Base-by-base conservation (phyloP, 2,797 vertebrate genomes). In the Scleropages formosus region DNA sequence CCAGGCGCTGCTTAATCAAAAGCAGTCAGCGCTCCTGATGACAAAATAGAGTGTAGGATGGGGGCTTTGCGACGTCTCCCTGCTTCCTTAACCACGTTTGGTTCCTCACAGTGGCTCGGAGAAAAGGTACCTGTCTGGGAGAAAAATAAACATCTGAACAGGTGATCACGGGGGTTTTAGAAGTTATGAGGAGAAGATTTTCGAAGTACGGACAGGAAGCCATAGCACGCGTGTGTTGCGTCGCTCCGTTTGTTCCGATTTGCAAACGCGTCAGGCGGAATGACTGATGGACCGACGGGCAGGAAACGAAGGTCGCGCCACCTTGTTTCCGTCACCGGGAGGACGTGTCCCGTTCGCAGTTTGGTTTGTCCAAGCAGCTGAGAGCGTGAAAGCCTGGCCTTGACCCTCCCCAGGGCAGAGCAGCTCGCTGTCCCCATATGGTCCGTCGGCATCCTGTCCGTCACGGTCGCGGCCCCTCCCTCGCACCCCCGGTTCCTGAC, bases 1-100 rank as follows among this genome's bases (percentile, higher is more conserved):
- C 82, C 83, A 81, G 83, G 76, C 78, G 84, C 88, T 84, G 81
- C 86, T 84, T 87, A 83, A 85, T 56, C 20, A 39, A 2, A 39
- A 39, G 31, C 31, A 39, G 31, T 39, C 31, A 39, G 31, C 31
- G 31, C 31, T 56, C 18, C 53, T 3, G 53, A 12, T 56, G 53
- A 18, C 53, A 12, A 12, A 56, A n/a, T n/a, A n/a, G n/a, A n/a
- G n/a, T n/a, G n/a, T n/a, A n/a, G 53, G 22, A 1, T 11, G 47
- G 13, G 67, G 13, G 12, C 13, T 0, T 46, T 10, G 1, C 26
- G 51, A 22, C 47, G 20, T 20, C 66, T 22, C 10, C 47, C 66
- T 69, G n/a, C n/a, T 44, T 20, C 39, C 46, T 69, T 39, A 39
- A 39, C 31, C 31, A n/a, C n/a, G n/a, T n/a, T n/a, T n/a, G n/a